These are phyloP conservation scores for Lucinisca nassula DNA, from an alignment of 2,888 invertebrate genomes.

Conservation along the genomic window DNA sequence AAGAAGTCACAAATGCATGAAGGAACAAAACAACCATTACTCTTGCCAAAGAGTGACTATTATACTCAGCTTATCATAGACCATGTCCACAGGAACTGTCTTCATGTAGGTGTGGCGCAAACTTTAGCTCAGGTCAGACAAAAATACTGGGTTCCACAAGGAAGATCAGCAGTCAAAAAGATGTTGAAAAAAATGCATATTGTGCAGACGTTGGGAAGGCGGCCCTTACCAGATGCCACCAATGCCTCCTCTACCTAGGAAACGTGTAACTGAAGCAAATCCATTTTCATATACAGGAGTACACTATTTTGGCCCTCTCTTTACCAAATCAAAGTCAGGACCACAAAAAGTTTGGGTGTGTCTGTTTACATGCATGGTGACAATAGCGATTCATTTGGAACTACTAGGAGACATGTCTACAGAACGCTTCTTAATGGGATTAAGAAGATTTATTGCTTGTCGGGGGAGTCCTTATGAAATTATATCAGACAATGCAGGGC, in stretches of 20 bases:
- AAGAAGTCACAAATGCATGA: slow-evolving; percentile 17
- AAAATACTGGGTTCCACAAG: slow-evolving; percentile 17
- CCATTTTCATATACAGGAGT: neutral
- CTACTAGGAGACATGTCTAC: neutral
- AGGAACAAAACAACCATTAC: slow-evolving; percentile 18
- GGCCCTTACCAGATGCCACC: neutral
- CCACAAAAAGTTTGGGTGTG: neutral
- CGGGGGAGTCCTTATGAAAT: neutral
- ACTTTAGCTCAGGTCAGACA: slow-evolving; percentile 32
- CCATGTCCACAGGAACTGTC: neutral
- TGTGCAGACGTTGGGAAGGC: neutral
- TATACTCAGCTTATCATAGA: slow-evolving; percentile 16
- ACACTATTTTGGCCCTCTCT: neutral
- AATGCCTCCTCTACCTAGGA: neutral
- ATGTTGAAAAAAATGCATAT: neutral
- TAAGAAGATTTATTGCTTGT: neutral
- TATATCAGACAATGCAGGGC: neutral
- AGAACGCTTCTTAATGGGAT: neutral
- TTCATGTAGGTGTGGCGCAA: slow-evolving; percentile 50
- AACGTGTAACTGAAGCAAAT: neutral
- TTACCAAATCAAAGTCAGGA: neutral
- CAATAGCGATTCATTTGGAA: neutral
- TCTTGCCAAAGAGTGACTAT: neutral
- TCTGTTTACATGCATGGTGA: neutral
- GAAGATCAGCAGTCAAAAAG: neutral